A percentile compares a stretch with the other conserved stretches of the same genome.
phyloP scores from a whole-genome alignment of 2,888 invertebrate genomes.

The Vanessa cardui region DNA sequence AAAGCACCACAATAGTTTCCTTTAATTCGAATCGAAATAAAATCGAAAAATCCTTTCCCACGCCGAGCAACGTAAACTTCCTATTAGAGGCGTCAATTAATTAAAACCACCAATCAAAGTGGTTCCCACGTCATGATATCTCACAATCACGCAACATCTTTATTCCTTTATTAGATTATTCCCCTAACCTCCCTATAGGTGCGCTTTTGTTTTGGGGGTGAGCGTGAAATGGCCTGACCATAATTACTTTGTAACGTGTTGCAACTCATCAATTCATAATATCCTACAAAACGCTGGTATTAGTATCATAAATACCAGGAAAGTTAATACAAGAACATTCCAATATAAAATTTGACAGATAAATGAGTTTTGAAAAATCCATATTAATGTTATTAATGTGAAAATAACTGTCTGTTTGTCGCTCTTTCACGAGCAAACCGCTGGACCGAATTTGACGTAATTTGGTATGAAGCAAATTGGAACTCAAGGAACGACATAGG shows the following conservation, averaged over 20 bases:
- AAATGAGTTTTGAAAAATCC: no score
- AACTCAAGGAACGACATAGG: no score
- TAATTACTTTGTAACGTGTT: slow-evolving; percentile 55
- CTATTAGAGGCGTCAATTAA: slow-evolving; percentile 71
- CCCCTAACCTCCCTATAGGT: slow-evolving; percentile 46
- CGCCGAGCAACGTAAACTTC: slow-evolving; percentile 57
- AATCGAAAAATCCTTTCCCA: slow-evolving; percentile 58
- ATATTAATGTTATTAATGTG: no score
- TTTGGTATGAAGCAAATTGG: no score
- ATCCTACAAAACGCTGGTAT: background rate
- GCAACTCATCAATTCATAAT: slow-evolving; percentile 41
- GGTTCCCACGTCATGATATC: slow-evolving; percentile 79
- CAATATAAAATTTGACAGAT: no score
- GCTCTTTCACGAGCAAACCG: no score
- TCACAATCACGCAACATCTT: slow-evolving; percentile 82
- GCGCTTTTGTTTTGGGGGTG: slow-evolving; percentile 76
- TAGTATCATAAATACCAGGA: background rate
- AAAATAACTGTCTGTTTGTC: no score
- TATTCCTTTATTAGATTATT: slow-evolving; percentile 73
- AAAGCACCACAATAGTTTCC: background rate
- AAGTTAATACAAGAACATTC: no score
- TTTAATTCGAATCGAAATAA: slow-evolving; percentile 12
- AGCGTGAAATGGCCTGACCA: slow-evolving; percentile 74
- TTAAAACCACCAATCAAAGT: slow-evolving; percentile 77
- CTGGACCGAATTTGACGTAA: no score